A percentile compares a stretch with the other conserved stretches of the same genome.
Evolutionary conservation across 2,113 vertebrate genomes (phyloP).

Genomic region (Lophochroa leadbeateri): DNA sequence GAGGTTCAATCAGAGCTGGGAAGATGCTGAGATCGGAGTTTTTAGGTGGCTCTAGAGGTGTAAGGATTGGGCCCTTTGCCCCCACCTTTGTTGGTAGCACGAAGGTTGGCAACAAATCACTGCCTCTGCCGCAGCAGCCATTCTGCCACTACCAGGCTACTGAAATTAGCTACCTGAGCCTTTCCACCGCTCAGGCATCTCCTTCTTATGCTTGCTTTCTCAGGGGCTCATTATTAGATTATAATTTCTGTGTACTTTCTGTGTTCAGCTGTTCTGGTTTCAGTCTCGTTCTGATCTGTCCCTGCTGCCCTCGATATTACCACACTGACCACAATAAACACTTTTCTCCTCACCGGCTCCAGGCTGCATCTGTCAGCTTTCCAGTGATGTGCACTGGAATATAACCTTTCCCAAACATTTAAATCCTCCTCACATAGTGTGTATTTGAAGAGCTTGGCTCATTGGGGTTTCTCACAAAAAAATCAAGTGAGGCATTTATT

Average conservation of each 20-base stretch:
- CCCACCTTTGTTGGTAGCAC: not conserved
- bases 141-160: not conserved
- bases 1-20: not conserved
- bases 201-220: not conserved
- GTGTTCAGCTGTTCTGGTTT: not conserved
- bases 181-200: not conserved
- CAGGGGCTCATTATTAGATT: slow-evolving; percentile 11
- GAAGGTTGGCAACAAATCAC: not conserved
- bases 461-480: not conserved
- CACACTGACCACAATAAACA: slow-evolving; percentile 30
- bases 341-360: not conserved
- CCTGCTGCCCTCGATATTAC: slow-evolving; percentile 15
- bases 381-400: not conserved
- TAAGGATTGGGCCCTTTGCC: not conserved
- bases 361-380: slow-evolving; percentile 33
- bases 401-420: not conserved
- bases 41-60: not conserved
- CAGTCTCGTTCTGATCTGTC: not conserved
- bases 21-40: not conserved
- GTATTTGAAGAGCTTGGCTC: not conserved
- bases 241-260: not conserved
- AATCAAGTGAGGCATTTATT: not conserved
- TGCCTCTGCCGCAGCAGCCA: accelerated
- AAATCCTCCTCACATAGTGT: not conserved
- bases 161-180: slow-evolving; percentile 17